Evolutionary conservation across 2,888 invertebrate genomes (phyloP).

Genomic region (Cryptophagus acutangulus): DNA sequence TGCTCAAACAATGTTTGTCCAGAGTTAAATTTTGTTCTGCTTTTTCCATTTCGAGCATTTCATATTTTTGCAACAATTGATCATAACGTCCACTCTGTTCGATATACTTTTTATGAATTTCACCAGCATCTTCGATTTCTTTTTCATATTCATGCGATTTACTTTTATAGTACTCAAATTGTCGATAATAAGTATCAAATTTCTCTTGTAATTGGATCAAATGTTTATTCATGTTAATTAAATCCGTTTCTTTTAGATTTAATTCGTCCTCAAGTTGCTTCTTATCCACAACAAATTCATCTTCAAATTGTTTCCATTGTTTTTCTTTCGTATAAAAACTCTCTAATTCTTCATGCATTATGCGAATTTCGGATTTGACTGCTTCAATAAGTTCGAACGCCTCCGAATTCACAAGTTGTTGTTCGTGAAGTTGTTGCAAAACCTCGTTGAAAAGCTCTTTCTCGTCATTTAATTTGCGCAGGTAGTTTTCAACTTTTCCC

Average conservation of each 20-base stretch:
- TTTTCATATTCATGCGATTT: slow-evolving; percentile 33
- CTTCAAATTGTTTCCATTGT: slow-evolving; percentile 25
- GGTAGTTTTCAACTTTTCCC: slow-evolving; percentile 19
- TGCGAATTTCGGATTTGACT: slow-evolving; percentile 20
- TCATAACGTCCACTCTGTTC: slow-evolving; percentile 42
- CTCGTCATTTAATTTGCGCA: slow-evolving; percentile 20
- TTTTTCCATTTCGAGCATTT: slow-evolving; percentile 30
- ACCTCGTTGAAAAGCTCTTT: slow-evolving; percentile 28
- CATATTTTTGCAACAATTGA: slow-evolving; percentile 35
- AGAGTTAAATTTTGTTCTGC: slow-evolving; percentile 17
- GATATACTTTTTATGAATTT: slow-evolving; percentile 38
- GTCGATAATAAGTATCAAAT: slow-evolving; percentile 27
- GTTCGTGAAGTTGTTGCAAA: slow-evolving; percentile 29
- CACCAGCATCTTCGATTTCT: slow-evolving; percentile 34
- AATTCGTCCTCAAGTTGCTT: slow-evolving; percentile 20
- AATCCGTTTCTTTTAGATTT: slow-evolving; percentile 19
- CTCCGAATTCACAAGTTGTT: slow-evolving; percentile 23
- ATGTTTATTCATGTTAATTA: slow-evolving; percentile 22
- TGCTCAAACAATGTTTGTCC: slow-evolving; percentile 6
- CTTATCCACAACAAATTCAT: slow-evolving; percentile 22
- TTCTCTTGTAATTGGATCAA: slow-evolving; percentile 24
- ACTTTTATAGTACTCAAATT: slow-evolving; percentile 32
- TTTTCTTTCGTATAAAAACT: slow-evolving; percentile 28
- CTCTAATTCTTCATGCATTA: slow-evolving; percentile 29
- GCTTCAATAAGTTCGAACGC: slow-evolving; percentile 27